A percentile compares a stretch with the other conserved stretches of the same genome.
These are phyloP conservation scores for Epinotia brunnichana DNA, from an alignment of 2,888 invertebrate species.

Conservation along the genomic window DNA sequence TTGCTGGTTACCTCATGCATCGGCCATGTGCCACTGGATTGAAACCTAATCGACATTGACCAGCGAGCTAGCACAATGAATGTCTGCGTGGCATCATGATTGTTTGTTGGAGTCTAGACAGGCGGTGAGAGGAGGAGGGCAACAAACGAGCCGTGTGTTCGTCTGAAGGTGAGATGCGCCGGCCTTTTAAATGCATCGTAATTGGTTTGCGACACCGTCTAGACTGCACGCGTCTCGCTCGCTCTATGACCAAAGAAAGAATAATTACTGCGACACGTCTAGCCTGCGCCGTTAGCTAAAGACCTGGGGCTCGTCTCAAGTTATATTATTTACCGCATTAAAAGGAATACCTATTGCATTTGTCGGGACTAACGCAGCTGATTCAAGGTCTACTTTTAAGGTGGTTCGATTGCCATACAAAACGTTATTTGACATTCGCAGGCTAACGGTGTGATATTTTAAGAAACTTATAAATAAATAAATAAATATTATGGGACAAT, in stretches of 20 bases:
- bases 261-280: constrained; percentile 41
- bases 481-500: too few relatives aligned
- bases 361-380: constrained; percentile 1
- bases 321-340: constrained; percentile 5
- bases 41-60: constrained; percentile 37
- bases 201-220: constrained; percentile 48
- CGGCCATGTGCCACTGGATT: constrained; percentile 21
- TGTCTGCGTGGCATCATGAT: constrained; percentile 48
- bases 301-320: constrained; percentile 8
- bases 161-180: constrained; percentile 73
- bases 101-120: constrained; percentile 74
- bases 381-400: constrained; percentile 13
- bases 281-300: constrained; percentile 30
- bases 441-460: too few relatives aligned
- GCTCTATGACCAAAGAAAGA: constrained; percentile 41
- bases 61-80: constrained; percentile 35
- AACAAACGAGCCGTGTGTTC: constrained; percentile 66
- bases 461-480: too few relatives aligned
- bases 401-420: too few relatives aligned
- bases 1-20: constrained; percentile 25
- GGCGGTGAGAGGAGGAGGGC: constrained; percentile 64
- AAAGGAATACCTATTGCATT: constrained; percentile 1
- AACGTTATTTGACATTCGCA: too few relatives aligned
- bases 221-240: constrained; percentile 44
- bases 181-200: constrained; percentile 70